Evolutionary conservation across 2,888 invertebrate species (phyloP).

Genomic region (Eupithecia abbreviata): DNA sequence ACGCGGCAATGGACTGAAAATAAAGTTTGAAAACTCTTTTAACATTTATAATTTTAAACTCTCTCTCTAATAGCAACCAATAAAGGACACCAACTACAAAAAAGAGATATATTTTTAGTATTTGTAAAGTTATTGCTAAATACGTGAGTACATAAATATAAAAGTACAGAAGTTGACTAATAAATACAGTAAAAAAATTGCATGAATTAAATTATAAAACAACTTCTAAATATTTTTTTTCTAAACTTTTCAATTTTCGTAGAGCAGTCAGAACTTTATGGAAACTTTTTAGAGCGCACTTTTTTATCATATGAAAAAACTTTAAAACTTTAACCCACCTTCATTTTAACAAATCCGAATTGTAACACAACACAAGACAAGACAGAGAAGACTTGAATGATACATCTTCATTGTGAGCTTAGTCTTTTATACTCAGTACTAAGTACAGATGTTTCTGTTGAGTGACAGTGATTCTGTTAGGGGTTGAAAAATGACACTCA

Average conservation of each 20-base stretch:
- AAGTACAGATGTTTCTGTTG: constrained; percentile 8
- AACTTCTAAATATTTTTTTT: neutral
- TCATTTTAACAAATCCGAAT: constrained; percentile 44
- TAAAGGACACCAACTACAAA: too few species aligned
- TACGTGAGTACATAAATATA: too few species aligned
- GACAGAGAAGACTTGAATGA: constrained; percentile 43
- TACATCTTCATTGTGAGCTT: constrained; percentile 46
- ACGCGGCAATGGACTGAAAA: constrained; percentile 59
- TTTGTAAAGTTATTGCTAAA: too few species aligned
- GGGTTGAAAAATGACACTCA: constrained; percentile 74
- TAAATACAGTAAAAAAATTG: too few species aligned
- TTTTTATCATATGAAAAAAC: neutral
- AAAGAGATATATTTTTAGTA: too few species aligned
- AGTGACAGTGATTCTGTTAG: constrained; percentile 45
- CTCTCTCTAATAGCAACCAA: neutral
- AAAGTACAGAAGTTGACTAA: too few species aligned
- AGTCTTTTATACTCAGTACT: constrained; percentile 67
- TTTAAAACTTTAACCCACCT: constrained; percentile 44
- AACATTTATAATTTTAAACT: neutral
- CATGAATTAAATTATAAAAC: too few species aligned
- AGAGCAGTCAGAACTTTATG: neutral
- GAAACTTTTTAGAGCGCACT: too few species aligned
- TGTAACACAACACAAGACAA: constrained; percentile 27
- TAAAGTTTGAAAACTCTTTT: too few species aligned
- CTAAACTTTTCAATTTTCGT: neutral